Evolutionary conservation across 2,797 vertebrate genomes (phyloP).

Genomic region (Myoxocephalus aenaeus): DNA sequence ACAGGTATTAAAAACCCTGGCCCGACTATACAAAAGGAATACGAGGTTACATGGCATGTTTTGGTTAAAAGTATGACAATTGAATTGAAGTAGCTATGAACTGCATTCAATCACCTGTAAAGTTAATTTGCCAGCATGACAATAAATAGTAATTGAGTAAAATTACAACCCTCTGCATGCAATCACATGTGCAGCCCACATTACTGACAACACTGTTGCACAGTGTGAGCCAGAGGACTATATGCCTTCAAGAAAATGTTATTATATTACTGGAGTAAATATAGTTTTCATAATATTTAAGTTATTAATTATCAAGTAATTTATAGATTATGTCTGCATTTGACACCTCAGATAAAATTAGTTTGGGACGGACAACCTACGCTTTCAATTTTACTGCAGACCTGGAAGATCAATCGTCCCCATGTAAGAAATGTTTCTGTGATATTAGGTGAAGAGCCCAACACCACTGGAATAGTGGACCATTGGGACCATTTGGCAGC

Average conservation of each 20-base stretch:
- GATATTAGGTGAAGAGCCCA: constrained; percentile 48
- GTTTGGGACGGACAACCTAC: constrained; percentile 26
- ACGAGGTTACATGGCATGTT: not conserved
- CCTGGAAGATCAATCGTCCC: constrained; percentile 37
- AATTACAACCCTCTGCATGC: not conserved
- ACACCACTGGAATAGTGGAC: constrained; percentile 49
- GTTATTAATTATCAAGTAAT: not conserved
- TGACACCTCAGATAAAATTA: constrained; percentile 49
- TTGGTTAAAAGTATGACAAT: not conserved
- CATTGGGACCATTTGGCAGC: constrained; percentile 54
- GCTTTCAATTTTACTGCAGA: constrained; percentile 16
- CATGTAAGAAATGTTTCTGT: constrained; percentile 39
- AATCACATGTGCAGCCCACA: not conserved
- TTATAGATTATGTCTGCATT: constrained; percentile 3
- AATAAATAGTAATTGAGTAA: not conserved
- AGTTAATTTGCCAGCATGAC: not conserved
- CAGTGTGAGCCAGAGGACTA: not conserved
- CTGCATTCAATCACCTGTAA: not conserved
- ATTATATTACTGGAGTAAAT: not conserved
- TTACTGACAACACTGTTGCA: not conserved
- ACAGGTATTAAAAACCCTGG: not conserved
- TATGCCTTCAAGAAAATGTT: not conserved
- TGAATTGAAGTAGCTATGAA: not conserved
- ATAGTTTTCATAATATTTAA: not conserved
- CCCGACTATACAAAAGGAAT: not conserved